Percentiles rank a stretch among this genome's conserved stretches.
Evolutionary conservation across 2,113 vertebrate genomes (phyloP).

Genomic region (Gopherus flavomarginatus): DNA sequence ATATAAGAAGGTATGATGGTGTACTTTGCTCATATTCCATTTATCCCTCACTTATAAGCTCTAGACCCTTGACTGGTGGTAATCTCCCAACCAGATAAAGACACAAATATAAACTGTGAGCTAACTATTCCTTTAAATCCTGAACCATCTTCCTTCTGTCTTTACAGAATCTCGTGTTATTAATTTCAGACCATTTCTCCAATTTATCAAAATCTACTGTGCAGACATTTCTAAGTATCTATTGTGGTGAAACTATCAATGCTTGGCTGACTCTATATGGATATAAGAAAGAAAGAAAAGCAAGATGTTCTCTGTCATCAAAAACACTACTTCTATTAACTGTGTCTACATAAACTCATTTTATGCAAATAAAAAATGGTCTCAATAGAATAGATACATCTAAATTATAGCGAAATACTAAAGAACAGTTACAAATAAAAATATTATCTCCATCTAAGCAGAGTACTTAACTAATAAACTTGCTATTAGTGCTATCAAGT

Average conservation of each 20-base stretch:
- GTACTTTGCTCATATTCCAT: constrained; percentile 17
- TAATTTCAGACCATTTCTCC: background rate
- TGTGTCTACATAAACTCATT: background rate
- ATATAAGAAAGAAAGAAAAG: background rate
- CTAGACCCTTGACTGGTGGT: constrained; percentile 24
- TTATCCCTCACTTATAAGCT: constrained; percentile 20
- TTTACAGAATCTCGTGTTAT: background rate
- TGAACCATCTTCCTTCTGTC: background rate
- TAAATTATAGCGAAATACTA: background rate
- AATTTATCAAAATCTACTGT: background rate
- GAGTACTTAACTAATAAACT: background rate
- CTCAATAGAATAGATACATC: background rate
- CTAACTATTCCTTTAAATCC: constrained; percentile 52
- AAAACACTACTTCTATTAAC: background rate
- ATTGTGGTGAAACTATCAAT: background rate
- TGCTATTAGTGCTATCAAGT: background rate
- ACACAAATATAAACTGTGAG: background rate
- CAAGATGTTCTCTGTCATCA: background rate
- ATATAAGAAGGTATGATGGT: background rate
- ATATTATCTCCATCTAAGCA: background rate
- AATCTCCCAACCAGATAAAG: constrained; percentile 34
- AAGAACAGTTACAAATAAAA: background rate
- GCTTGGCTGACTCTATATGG: background rate
- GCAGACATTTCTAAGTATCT: background rate
- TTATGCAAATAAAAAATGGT: background rate